Evolutionary conservation across 2,113 vertebrate species (phyloP).

Genomic region (Bothrops jararaca): DNA sequence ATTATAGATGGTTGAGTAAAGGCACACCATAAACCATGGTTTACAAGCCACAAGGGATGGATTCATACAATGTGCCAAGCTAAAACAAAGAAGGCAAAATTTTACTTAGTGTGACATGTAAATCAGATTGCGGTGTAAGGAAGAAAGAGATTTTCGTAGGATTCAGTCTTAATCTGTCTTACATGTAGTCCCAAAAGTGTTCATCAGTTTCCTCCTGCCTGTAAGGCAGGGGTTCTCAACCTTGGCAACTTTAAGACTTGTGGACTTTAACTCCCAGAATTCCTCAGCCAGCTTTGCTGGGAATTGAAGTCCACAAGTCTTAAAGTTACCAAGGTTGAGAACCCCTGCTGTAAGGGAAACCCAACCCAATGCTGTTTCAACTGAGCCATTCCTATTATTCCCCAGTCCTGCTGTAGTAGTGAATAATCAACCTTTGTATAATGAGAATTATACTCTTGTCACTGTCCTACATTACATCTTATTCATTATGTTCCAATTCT

Average conservation of each 20-base stretch:
- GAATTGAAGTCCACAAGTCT: no score
- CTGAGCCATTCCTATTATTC: neutral
- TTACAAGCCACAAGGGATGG: neutral
- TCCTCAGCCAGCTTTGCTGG: no score
- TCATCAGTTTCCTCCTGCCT: neutral
- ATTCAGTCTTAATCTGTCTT: neutral
- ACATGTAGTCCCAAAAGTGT: neutral
- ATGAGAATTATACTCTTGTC: neutral
- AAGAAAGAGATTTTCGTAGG: neutral
- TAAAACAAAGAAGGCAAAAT: neutral
- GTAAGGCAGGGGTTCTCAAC: no score
- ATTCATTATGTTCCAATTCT: neutral
- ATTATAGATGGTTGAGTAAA: neutral
- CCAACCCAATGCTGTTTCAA: neutral
- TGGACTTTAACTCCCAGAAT: no score
- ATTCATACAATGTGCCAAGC: neutral
- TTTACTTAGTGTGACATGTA: neutral
- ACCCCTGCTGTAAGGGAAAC: neutral
- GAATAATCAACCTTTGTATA: neutral
- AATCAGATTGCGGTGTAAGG: neutral
- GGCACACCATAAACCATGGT: neutral
- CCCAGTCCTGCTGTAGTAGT: neutral
- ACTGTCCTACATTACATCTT: neutral
- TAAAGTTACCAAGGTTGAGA: no score
- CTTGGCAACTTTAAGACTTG: no score